A percentile compares a stretch with the other conserved stretches of the same genome.
These are phyloP conservation scores for Meghimatium bilineatum DNA, from an alignment of 2,888 invertebrate genomes.

Conservation along the genomic window DNA sequence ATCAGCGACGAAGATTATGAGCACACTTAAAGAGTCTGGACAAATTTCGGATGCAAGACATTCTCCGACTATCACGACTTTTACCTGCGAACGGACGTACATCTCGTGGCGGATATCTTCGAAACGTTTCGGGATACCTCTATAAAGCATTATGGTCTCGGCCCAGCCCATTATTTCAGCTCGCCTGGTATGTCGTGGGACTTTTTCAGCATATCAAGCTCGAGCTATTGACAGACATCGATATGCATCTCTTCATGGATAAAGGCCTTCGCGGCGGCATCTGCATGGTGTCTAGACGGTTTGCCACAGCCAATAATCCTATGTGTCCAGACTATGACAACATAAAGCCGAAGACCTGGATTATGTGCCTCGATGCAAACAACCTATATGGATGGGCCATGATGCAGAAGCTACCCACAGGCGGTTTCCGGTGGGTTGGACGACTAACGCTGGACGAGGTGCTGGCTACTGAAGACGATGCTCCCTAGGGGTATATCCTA, in stretches of 20 bases:
- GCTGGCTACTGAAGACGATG: background rate
- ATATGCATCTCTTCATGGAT: background rate
- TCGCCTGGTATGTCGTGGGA: background rate
- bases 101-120: background rate
- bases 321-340: background rate
- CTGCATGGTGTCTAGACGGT: background rate
- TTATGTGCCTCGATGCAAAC: background rate
- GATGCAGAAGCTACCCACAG: background rate
- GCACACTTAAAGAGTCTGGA: background rate
- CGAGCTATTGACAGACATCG: conserved; percentile 1
- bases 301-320: background rate
- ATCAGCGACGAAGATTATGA: background rate
- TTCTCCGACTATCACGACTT: background rate
- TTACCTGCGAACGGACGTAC: background rate
- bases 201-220: background rate
- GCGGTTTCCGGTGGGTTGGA: background rate
- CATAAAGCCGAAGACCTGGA: background rate
- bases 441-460: background rate
- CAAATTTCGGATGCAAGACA: background rate
- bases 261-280: background rate
- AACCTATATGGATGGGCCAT: conserved; percentile 28
- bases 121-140: background rate
- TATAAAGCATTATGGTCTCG: background rate
- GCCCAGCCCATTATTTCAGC: background rate
- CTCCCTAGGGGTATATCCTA: background rate